These are phyloP conservation scores for Heliconius himera DNA, from an alignment of 1,140 invertebrate genomes.

Conservation along the genomic window DNA sequence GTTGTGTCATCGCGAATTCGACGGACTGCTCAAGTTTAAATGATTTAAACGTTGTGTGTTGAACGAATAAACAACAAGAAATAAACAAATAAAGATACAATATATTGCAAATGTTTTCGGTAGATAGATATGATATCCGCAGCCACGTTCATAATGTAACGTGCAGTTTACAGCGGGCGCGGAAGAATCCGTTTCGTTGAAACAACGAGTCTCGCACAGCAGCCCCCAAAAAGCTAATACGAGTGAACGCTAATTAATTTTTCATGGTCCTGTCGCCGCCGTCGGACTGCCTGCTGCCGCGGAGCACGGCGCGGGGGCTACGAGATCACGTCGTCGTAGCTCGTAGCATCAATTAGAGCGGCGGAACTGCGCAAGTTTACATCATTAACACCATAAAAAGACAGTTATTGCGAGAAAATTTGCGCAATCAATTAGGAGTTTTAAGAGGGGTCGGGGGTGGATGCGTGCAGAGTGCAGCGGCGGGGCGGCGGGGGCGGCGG, in stretches of 20 bases:
- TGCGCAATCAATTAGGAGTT: slow-evolving; percentile 81
- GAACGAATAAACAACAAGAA: neutral
- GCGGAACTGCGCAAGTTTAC: slow-evolving; percentile 76
- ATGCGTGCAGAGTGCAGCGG: slow-evolving; percentile 77
- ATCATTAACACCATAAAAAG: slow-evolving; percentile 81
- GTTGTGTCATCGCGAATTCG: slow-evolving; percentile 25
- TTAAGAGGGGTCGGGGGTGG: slow-evolving; percentile 74
- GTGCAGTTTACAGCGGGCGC: neutral
- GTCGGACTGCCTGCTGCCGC: slow-evolving; percentile 42
- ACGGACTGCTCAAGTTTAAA: neutral
- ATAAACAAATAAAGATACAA: neutral
- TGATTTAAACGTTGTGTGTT: neutral
- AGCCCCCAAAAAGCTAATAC: slow-evolving; percentile 59
- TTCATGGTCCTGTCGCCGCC: slow-evolving; percentile 59
- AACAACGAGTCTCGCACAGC: slow-evolving; percentile 38
- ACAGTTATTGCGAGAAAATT: slow-evolving; percentile 81
- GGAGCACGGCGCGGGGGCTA: slow-evolving; percentile 27
- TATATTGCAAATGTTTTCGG: neutral
- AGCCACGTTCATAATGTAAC: neutral
- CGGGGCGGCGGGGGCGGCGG: slow-evolving; percentile 50
- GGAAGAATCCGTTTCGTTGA: slow-evolving; percentile 22
- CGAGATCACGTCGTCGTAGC: slow-evolving; percentile 41
- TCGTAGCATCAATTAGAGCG: slow-evolving; percentile 72
- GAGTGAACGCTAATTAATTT: slow-evolving; percentile 68
- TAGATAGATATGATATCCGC: slow-evolving; percentile 1